Evolutionary conservation across 92 coral and sea anemone genomes (phyloP), one percentile per base, ranked within the genome.

Genomic region (Epizoanthus rinbou): DNA sequence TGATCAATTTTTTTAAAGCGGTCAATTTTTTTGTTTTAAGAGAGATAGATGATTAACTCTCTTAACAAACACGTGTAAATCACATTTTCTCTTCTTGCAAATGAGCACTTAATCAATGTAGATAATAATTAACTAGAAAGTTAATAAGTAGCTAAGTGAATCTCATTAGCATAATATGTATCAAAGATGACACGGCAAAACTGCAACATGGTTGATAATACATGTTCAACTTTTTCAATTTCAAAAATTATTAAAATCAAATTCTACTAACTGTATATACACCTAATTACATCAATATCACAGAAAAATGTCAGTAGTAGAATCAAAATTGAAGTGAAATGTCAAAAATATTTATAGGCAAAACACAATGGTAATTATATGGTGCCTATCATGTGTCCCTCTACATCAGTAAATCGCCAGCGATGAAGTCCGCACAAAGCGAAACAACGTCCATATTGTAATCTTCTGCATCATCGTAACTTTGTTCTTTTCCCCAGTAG

Each of bases 201-300:
- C n/a, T n/a, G n/a, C n/a, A 21, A 62, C 67, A 62, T 62, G 67
- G 67, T 21, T 21, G 67, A 18, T 62, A 62, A 62, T 62, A 62
- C 31, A 62, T 25, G 5, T 62, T 62, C 67, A 62, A 21, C 22
- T 60, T n/a, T 41, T 41, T 41, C 47, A 41, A 41, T 41, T 41
- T 41, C 43, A 39, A 39, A 60, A 60, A 60, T n/a, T 19, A 60
- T 60, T 24, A n/a, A n/a, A n/a, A n/a, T n/a, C n/a, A 28, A 28
- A 28, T 28, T 28, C 22, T 62, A 10, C 67, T 4, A n/a, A 62
- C 67, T 22, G 33, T 19, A 62, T 41, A 41, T 41, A 41, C 47
- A 41, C 47, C 47, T 41, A 41, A 41, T 41, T 41, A 6, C 47
- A 41, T 41, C 47, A 41, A 41, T 41, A 3, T 41, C 47, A 41